phyloP scores from a whole-genome alignment of 2,113 vertebrate genomes.

The Nycticryphes semicollaris region DNA sequence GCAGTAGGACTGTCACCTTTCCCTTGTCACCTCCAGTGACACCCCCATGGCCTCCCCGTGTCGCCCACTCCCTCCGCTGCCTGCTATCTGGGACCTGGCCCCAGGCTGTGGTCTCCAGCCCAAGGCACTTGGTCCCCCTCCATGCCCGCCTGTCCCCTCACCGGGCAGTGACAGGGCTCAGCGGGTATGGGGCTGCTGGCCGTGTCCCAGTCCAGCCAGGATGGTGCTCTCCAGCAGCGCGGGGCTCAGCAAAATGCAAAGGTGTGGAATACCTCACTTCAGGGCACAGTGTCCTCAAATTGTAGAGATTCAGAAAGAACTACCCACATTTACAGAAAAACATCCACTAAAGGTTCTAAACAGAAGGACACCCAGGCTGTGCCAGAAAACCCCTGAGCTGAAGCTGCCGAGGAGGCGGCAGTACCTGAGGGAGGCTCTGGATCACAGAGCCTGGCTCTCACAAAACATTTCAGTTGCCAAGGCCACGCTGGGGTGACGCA shows the following conservation, averaged over 20 bases:
- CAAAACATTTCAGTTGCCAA: background rate
- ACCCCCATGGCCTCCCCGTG: background rate
- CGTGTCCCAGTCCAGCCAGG: background rate
- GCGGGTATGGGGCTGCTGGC: background rate
- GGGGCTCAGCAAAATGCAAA: background rate
- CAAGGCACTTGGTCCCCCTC: background rate
- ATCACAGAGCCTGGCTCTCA: background rate
- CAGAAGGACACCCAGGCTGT: background rate
- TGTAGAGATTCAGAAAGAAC: background rate
- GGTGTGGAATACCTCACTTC: background rate
- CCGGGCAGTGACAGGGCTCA: background rate
- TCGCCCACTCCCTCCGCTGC: background rate
- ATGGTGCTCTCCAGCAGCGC: background rate
- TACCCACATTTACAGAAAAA: background rate
- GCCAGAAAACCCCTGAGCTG: background rate
- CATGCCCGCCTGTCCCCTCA: background rate
- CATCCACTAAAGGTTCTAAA: background rate
- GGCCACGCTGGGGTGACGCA: background rate
- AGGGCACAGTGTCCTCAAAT: background rate
- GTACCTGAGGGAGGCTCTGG: background rate
- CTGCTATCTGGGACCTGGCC: background rate
- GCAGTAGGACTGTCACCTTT: background rate
- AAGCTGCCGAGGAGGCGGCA: background rate
- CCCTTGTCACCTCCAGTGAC: background rate
- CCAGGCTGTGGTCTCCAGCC: too few relatives aligned